phyloP scores from a whole-genome alignment of 2,113 vertebrate genomes.

The Sebastes schlegelii region DNA sequence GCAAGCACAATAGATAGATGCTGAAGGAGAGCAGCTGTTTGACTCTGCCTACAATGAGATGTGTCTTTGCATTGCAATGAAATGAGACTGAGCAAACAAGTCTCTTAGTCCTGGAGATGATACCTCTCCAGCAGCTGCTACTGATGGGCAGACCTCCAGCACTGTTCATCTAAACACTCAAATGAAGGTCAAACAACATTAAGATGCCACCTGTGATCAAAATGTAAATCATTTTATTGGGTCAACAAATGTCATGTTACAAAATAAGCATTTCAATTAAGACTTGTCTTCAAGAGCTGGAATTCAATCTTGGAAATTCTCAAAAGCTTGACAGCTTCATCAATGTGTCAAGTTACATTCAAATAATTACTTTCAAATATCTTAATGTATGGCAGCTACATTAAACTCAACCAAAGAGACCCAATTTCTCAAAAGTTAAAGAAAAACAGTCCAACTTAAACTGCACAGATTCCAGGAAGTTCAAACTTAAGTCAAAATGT shows the following conservation, averaged over 20 bases:
- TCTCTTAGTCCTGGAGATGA: not conserved
- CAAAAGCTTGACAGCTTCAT: constrained; percentile 13
- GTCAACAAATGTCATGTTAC: constrained; percentile 40
- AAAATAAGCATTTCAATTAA: constrained; percentile 22
- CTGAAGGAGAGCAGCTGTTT: constrained; percentile 42
- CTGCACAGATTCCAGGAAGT: not conserved
- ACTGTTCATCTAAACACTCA: not conserved
- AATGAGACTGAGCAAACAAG: constrained; percentile 20
- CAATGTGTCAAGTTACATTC: constrained; percentile 7
- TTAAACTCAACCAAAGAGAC: constrained; percentile 48
- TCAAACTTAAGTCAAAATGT: constrained; percentile 11
- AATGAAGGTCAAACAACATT: not conserved
- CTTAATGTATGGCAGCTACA: constrained; percentile 58
- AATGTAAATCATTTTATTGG: constrained; percentile 72
- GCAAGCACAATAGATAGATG: not conserved
- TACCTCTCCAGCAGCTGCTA: constrained; percentile 31
- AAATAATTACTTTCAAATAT: constrained; percentile 22
- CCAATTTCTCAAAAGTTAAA: constrained; percentile 42
- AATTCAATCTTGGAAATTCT: constrained; percentile 10
- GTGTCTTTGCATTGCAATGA: constrained; percentile 11
- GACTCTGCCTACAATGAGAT: constrained; percentile 17
- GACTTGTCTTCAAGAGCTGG: not conserved
- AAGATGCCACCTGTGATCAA: constrained; percentile 9
- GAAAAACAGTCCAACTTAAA: not conserved
- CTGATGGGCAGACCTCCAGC: constrained; percentile 9